Evolutionary conservation across 2,888 invertebrate genomes (phyloP), one percentile per base, ranked within the genome.

Genomic region (Zootermopsis nevadensis): DNA sequence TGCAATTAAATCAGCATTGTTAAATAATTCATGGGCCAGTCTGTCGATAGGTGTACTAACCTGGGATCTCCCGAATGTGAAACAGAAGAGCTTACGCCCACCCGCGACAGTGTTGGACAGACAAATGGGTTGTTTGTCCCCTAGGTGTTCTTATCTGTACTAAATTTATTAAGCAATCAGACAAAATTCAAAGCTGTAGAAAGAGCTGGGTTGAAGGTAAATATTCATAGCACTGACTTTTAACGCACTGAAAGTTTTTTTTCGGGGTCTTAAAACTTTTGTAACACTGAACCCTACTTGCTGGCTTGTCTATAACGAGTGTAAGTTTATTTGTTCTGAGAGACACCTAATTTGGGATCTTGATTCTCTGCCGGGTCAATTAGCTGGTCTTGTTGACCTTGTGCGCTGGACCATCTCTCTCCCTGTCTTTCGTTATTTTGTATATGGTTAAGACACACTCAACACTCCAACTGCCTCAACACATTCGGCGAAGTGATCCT

Each of bases 361-460:
- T 77, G 83, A 81, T 83, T 81, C 66, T 81, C 35, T 79, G 66
- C 42, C 48, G 83, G 83, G 83, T 83, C 83, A 83, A 83, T 83
- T 83, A 83, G 81, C 60, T 53, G 77, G 77, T 77, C 83, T 77
- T 42, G 83, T 83, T 83, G 83, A 81, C 81, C 83, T 83, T 81
- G 83, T 48, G 35, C 22, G 60, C 35, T 27, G 55, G 24, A 66
- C 27, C 60, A 27, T 19, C 38, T 42, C 12, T 15, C 38, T 42
- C 38, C 12, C 60, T 6, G n/a, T 27, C 27, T 60, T n/a, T 60
- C 12, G n/a, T 74, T 33, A 33, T 74, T 74, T 38, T 74, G 74
- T 74, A 72, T 67, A 33, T 60, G n/a, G 60, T 60, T 6, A n/a
- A n/a, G 27, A 27, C 27, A 6, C 60, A 27, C 60, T 60, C 60